Base-by-base conservation (phyloP, 2,113 vertebrate species). In the Tachysurus fulvidraco region DNA sequence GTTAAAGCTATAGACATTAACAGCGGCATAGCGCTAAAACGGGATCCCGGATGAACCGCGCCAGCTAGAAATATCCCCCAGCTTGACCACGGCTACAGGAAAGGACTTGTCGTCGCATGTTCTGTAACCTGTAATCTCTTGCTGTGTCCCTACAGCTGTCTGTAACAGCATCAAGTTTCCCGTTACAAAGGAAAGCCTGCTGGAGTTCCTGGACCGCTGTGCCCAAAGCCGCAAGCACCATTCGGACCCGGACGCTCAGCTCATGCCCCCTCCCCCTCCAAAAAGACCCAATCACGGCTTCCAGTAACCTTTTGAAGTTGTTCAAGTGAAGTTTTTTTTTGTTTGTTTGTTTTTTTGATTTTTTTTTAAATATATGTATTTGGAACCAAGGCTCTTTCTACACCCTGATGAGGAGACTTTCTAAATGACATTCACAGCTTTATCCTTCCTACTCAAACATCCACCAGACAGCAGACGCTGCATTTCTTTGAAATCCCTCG, bases 201-300 rank as follows among this genome's bases (percentile, higher is more conserved):
- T 99, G 87, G 96, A 98, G 94, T 97, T 96, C 86, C 94, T 99
- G 87, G 97, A 98, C 91, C 96, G 96, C 90, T 96, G 96, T 84
- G 87, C 93, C n/a, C 93, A 97, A 91, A 92, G 90, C 0, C 94
- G 95, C 80, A 98, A 97, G 88, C 96, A 93, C 89, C 94, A 95
- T 4, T 92, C 95, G 0, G 98, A 99, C 92, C 95, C 96, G 0
- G 98, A 99, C 91, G 91, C 97, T 0, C 96, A 97, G 93, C 97
- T 99, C 69, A 99, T 99, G 98, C 98, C 98, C 0, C 98, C 98
- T 9, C 98, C 98, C 0, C 97, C 98, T 0, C 97, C 98, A 89
- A 99, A 99, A 93, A 96, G 95, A 93, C 95, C 96, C 0, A 96
- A 94, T 90, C 88, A 92, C 64, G 92, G 94, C 87, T 85, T 94